phyloP scores from a whole-genome alignment of 2,113 vertebrate genomes.

The Anseranas semipalmata region DNA sequence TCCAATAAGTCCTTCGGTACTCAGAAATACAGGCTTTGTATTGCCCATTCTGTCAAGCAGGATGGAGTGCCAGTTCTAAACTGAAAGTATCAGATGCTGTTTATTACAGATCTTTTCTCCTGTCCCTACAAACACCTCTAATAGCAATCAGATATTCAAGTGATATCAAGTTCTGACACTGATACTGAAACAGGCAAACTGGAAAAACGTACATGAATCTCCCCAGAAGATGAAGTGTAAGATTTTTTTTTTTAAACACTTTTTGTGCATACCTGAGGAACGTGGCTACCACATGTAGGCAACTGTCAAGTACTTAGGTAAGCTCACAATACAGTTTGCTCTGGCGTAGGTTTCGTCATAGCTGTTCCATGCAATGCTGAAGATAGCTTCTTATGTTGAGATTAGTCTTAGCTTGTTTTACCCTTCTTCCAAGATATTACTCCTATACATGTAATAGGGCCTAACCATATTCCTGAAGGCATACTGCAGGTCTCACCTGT shows the following conservation, averaged over 20 bases:
- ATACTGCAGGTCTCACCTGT: background rate
- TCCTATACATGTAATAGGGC: background rate
- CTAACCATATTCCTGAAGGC: background rate
- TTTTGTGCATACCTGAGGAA: background rate
- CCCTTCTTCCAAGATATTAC: fast-evolving
- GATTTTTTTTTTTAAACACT: background rate
- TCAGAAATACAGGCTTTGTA: background rate
- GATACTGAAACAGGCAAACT: background rate
- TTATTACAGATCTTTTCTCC: background rate
- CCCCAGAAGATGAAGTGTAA: background rate
- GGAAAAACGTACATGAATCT: background rate
- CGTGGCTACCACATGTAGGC: background rate
- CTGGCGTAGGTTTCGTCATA: background rate
- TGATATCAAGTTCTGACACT: background rate
- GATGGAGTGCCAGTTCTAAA: background rate
- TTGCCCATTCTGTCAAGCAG: background rate
- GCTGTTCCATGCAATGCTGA: background rate
- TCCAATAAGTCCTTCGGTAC: background rate
- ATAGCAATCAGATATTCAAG: background rate
- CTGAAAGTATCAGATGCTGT: background rate
- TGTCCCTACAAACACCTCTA: background rate
- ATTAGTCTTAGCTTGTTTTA: background rate
- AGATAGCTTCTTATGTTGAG: background rate
- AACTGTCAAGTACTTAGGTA: background rate
- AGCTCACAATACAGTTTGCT: background rate